phyloP scores from a whole-genome alignment of 1,140 invertebrate genomes.

The Dendroctonus ponderosae region DNA sequence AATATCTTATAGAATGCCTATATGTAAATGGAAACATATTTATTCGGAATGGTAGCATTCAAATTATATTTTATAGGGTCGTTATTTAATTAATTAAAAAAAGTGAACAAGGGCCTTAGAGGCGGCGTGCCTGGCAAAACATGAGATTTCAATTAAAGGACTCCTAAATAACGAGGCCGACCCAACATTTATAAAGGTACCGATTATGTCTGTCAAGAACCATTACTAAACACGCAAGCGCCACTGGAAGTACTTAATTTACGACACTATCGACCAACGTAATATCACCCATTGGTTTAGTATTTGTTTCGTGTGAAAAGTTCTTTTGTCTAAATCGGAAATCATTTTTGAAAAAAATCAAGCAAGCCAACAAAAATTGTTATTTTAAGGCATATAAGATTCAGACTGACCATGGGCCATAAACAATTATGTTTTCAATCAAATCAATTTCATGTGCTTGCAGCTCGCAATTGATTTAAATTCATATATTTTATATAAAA shows the following conservation, averaged over 20 bases:
- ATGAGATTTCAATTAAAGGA: conserved; percentile 31
- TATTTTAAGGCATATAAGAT: no score
- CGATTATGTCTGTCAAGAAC: conserved; percentile 21
- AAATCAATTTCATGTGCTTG: no score
- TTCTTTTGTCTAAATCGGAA: no score
- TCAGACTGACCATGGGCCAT: no score
- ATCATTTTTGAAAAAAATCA: no score
- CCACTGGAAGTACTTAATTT: conserved; percentile 8
- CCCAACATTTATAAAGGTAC: conserved; percentile 28
- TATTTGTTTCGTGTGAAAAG: no score
- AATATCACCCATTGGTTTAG: no score
- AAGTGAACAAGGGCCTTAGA: conserved; percentile 28
- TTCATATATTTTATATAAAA: no score
- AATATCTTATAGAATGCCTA: not conserved
- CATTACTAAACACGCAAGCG: conserved; percentile 13
- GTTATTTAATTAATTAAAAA: conserved; percentile 29
- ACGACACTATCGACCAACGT: no score
- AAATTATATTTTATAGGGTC: conserved; percentile 29
- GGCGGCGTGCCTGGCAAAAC: conserved; percentile 27
- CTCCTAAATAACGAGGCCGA: conserved; percentile 21
- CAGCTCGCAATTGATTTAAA: no score
- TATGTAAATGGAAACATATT: conserved; percentile 27
- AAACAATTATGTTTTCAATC: no score
- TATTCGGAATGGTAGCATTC: conserved; percentile 16
- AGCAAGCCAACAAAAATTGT: no score